Evolutionary conservation across 2,797 vertebrate species (phyloP).

Genomic region (Hyperoplus immaculatus): DNA sequence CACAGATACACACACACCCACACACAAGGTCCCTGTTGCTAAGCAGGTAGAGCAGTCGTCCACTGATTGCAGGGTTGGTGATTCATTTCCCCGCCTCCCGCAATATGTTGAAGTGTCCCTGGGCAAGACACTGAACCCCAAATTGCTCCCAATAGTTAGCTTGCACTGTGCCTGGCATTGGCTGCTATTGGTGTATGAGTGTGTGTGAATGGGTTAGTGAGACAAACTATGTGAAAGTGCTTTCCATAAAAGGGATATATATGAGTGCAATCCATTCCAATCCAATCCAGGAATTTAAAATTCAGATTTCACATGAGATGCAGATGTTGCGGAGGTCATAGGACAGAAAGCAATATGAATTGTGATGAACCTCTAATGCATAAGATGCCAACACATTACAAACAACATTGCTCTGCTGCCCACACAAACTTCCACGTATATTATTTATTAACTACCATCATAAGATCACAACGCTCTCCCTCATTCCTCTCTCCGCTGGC

Average conservation of each 20-base stretch:
- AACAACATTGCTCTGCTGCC: background rate
- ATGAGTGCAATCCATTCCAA: background rate
- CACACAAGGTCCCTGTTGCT: no score
- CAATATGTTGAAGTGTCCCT: no score
- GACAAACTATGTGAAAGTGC: no score
- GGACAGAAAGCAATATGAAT: background rate
- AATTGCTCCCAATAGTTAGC: no score
- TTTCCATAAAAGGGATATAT: no score
- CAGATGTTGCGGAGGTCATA: constrained; percentile 30
- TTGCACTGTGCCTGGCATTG: no score
- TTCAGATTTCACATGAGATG: constrained; percentile 6
- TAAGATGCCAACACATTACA: background rate
- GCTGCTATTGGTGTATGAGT: no score
- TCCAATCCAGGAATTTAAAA: background rate
- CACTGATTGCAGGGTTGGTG: no score
- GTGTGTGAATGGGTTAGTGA: no score
- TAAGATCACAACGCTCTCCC: constrained; percentile 19
- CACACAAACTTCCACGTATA: constrained; percentile 7
- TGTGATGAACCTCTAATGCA: constrained; percentile 13
- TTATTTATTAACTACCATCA: constrained; percentile 27
- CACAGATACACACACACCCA: background rate
- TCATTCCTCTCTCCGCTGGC: constrained; percentile 38
- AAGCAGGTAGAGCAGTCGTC: no score
- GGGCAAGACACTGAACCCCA: no score
- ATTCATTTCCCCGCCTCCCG: no score